phyloP scores from a whole-genome alignment of 2,888 invertebrate genomes.

The Steinernema carpocapsae region DNA sequence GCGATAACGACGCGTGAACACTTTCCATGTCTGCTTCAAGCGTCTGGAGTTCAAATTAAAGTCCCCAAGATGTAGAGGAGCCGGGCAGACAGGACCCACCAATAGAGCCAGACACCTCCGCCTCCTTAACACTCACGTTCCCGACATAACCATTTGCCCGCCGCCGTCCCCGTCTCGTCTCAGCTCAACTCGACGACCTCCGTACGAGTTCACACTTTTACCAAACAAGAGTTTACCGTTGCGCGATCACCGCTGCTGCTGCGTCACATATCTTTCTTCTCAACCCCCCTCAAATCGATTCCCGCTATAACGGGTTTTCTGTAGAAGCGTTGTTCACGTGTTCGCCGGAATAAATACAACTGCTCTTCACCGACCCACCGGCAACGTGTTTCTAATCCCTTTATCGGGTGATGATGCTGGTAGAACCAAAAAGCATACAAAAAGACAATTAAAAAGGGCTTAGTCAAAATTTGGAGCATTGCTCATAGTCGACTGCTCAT shows the following conservation, averaged over 20 bases:
- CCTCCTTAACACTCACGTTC: too few relatives aligned
- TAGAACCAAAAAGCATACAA: conserved; percentile 5
- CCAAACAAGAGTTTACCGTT: neutral
- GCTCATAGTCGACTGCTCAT: too few relatives aligned
- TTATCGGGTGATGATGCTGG: neutral
- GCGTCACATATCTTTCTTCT: neutral
- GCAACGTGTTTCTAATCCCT: conserved; percentile 11
- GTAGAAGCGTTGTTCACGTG: conserved; percentile 33
- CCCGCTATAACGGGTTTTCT: conserved; percentile 30
- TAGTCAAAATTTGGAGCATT: too few relatives aligned
- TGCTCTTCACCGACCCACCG: neutral
- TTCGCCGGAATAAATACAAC: conserved; percentile 17
- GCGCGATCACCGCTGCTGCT: neutral
- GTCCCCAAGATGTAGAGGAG: too few relatives aligned
- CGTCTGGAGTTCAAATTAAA: conserved; percentile 1
- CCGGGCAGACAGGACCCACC: too few relatives aligned
- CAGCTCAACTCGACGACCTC: neutral
- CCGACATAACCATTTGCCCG: too few relatives aligned
- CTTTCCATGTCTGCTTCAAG: neutral
- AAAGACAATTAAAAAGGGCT: conserved; percentile 1
- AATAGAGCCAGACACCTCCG: too few relatives aligned
- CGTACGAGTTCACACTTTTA: neutral
- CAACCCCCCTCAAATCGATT: conserved; percentile 1
- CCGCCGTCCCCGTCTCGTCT: too few relatives aligned
- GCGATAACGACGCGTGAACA: too few relatives aligned